Evolutionary conservation across 2,113 vertebrate species (phyloP).

Genomic region (Heloderma charlesbogerti): DNA sequence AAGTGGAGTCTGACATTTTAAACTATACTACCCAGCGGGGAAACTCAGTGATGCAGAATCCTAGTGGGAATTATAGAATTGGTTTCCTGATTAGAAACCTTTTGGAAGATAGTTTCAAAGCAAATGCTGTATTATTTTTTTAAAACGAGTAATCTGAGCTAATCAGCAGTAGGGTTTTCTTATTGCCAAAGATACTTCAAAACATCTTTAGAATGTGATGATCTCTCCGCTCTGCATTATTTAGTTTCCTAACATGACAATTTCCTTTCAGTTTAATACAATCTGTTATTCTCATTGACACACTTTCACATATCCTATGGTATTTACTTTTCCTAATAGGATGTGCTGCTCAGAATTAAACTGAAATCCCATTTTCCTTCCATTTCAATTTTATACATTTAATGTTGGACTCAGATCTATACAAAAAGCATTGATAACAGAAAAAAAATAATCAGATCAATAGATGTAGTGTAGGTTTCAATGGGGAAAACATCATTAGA

Average conservation of each 20-base stretch:
- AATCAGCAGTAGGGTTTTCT: constrained; percentile 3
- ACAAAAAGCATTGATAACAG: background rate
- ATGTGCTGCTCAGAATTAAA: constrained; percentile 9
- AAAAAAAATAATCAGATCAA: background rate
- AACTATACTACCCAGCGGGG: constrained; percentile 25
- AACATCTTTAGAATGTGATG: background rate
- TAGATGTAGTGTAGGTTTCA: background rate
- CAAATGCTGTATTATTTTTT: constrained; percentile 2
- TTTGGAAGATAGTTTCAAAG: constrained; percentile 28
- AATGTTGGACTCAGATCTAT: background rate
- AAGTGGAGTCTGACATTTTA: constrained; percentile 22
- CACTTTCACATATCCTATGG: constrained; percentile 12
- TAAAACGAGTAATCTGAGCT: background rate
- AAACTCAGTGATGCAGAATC: background rate
- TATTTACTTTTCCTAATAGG: constrained; percentile 26
- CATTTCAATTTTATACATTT: background rate
- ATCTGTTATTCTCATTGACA: constrained; percentile 5
- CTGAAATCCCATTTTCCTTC: background rate
- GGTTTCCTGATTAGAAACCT: constrained; percentile 27
- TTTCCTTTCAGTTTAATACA: constrained; percentile 34
- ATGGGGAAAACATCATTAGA: background rate
- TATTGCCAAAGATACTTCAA: constrained; percentile 3
- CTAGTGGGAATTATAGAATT: constrained; percentile 11
- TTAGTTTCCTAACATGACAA: background rate
- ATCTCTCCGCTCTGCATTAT: background rate